Percentiles rank a stretch among this genome's conserved stretches.
Conservation (phyloP, 2,113 vertebrate species). For the Colossoma macropomum region DNA sequence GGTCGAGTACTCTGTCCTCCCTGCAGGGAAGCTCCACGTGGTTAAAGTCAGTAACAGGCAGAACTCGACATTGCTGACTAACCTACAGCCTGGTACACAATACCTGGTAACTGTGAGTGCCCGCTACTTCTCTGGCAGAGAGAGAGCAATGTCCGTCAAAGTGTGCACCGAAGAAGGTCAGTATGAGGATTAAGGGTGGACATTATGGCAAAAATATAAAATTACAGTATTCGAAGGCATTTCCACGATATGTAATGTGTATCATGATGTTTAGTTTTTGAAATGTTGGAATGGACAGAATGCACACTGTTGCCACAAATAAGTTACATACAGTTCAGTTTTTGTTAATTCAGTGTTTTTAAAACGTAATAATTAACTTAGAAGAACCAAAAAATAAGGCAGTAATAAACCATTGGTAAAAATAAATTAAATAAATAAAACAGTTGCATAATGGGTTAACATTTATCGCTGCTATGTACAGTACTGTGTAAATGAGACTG, state of each 20-base stretch:
- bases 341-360: no score
- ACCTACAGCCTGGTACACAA: slow-evolving; percentile 85
- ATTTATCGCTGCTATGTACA: no score
- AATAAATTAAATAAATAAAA: no score
- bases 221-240: background rate
- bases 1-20: slow-evolving; percentile 84
- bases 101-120: slow-evolving; percentile 92
- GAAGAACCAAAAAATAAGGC: no score
- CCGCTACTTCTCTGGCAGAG: slow-evolving; percentile 79
- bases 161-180: slow-evolving; percentile 88
- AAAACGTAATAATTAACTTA: background rate
- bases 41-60: slow-evolving; percentile 74
- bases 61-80: slow-evolving; percentile 84
- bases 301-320: no score
- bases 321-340: background rate
- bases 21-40: slow-evolving; percentile 71
- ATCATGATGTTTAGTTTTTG: no score
- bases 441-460: no score
- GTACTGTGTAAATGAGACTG: no score
- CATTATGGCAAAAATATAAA: no score
- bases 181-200: slow-evolving; percentile 21
- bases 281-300: no score
- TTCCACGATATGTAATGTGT: background rate
- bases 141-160: slow-evolving; percentile 89
- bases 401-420: no score